These are phyloP conservation scores for Chaetodon trifascialis DNA, from an alignment of 2,113 vertebrate species.

Conservation along the genomic window DNA sequence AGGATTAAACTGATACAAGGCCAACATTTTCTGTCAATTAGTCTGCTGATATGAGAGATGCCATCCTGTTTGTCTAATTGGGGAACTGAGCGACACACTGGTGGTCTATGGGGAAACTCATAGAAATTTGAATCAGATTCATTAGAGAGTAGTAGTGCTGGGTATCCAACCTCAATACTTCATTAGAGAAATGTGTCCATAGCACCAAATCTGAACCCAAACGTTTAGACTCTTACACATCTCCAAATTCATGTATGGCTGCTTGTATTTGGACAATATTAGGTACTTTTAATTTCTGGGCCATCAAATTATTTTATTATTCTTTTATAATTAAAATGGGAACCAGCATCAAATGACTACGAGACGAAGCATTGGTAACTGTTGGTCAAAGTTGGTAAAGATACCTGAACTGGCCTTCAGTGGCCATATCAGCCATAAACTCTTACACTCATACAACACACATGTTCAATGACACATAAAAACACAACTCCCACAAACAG, in stretches of 20 bases:
- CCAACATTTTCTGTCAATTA: neutral
- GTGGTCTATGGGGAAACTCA: neutral
- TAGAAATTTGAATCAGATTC: neutral
- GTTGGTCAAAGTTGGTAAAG: neutral
- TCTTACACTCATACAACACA: neutral
- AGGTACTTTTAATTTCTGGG: neutral
- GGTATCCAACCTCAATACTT: too few relatives aligned
- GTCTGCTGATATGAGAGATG: too few relatives aligned
- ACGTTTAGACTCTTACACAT: neutral
- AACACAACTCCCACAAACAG: neutral
- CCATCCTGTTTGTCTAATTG: neutral
- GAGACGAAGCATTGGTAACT: neutral
- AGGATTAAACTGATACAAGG: neutral
- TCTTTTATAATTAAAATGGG: neutral
- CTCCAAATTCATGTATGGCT: neutral
- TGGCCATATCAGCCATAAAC: neutral
- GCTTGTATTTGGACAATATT: neutral
- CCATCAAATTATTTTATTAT: constrained; percentile 12
- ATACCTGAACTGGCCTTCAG: neutral
- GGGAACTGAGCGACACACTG: too few relatives aligned
- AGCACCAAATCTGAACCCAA: neutral
- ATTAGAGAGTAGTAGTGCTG: neutral
- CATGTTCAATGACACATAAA: neutral
- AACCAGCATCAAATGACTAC: neutral
- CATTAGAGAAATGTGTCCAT: too few relatives aligned